phyloP scores from a whole-genome alignment of 2,113 vertebrate genomes.

The Corvus hawaiiensis region DNA sequence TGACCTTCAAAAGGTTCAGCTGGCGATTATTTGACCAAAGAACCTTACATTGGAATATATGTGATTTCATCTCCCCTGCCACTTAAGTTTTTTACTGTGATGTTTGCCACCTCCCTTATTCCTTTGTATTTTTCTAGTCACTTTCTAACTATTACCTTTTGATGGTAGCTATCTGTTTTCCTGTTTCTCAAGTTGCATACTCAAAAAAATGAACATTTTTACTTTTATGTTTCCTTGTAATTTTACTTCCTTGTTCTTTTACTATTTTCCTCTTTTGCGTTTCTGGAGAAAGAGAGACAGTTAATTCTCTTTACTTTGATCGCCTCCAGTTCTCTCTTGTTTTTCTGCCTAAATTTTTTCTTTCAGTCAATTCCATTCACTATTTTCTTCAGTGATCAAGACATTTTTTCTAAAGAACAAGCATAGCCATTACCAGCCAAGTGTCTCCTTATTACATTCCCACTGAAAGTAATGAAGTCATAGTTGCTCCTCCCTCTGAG shows the following conservation, averaged over 20 bases:
- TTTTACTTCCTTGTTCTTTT: background rate
- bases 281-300: background rate
- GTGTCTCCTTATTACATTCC: background rate
- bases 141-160: background rate
- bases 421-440: background rate
- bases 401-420: background rate
- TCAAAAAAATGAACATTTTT: background rate
- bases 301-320: background rate
- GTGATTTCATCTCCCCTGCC: background rate
- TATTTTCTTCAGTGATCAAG: background rate
- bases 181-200: background rate
- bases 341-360: background rate
- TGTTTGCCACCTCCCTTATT: background rate
- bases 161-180: background rate
- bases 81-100: background rate
- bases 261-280: background rate
- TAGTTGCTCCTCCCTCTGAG: background rate
- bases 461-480: background rate
- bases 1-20: background rate
- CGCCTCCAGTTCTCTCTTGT: background rate
- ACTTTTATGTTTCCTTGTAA: background rate
- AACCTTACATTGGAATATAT: background rate
- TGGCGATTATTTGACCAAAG: background rate
- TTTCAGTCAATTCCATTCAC: background rate
- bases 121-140: background rate